Evolutionary conservation across 2,888 invertebrate genomes (phyloP), one percentile per base, ranked within the genome.

Genomic region (Megalurothrips usitatus): DNA sequence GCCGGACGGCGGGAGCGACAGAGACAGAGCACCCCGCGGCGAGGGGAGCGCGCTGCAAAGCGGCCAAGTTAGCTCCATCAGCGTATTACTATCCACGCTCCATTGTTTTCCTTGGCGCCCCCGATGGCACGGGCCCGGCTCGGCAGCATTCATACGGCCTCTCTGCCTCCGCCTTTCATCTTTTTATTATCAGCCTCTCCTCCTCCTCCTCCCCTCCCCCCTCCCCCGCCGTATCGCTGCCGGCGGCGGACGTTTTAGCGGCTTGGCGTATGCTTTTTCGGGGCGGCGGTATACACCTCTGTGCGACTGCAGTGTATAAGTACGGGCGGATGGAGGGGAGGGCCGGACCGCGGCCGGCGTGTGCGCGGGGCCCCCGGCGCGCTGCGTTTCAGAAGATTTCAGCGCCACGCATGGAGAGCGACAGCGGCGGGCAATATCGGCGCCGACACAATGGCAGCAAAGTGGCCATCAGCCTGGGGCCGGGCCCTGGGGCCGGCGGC

Each of bases 21-120:
- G 8, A 26, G 68, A 68, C 68, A n/a, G 68, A 10, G 4, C 11
- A 10, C 23, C 23, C 23, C 23, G 23, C 68, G 68, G 68, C 68
- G 58, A 75, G 68, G 68, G 68, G 68, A 75, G 68, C 68, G 58
- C 26, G 58, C 68, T 23, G 68, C 68, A 75, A 75, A 75, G 68
- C 68, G 68, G 68, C 23, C 26, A 75, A 75, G 68, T 75, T 75
- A 75, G 68, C 68, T 75, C 68, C 68, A 75, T 75, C 68, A 75
- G 68, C 68, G 23, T 75, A 75, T 75, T 75, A 75, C 68, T 75
- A 75, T 75, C 68, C 58, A 26, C 26, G 68, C 68, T 26, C 68
- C 23, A 75, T 23, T 26, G 23, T 75, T 26, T 75, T 26, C 26
- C 68, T 26, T 6, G 58, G 58, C n/a, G 58, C n/a, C 19, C 34